These are phyloP conservation scores for Glareola pratincola DNA, from an alignment of 2,113 vertebrate species.

Conservation along the genomic window DNA sequence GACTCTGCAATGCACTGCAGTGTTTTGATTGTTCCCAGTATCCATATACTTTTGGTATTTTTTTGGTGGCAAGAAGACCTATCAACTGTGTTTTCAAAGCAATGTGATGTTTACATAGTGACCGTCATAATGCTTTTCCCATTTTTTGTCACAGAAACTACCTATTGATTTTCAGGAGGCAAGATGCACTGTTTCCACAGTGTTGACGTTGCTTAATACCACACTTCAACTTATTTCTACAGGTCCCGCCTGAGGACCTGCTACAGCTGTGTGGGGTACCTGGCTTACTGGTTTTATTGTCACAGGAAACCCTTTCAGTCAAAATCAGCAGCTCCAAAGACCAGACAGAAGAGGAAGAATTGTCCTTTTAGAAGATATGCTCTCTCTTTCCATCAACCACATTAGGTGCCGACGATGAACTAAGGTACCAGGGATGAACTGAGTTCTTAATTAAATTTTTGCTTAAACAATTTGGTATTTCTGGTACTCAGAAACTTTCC, in stretches of 20 bases:
- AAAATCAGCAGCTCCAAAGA: neutral
- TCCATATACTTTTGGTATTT: neutral
- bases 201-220: rapidly evolving
- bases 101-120: rapidly evolving
- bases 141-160: neutral
- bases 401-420: neutral
- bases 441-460: neutral
- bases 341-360: neutral
- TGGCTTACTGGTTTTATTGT: neutral
- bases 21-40: neutral
- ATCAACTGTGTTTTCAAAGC: neutral
- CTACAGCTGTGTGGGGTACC: neutral
- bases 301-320: neutral
- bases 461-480: neutral
- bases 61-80: neutral
- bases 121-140: neutral
- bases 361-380: neutral
- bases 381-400: neutral
- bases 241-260: neutral
- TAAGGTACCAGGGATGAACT: neutral
- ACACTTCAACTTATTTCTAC: neutral
- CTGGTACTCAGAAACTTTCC: neutral
- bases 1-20: neutral
- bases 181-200: neutral
- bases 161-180: neutral